Base-by-base conservation (phyloP, 64 coral and sea anemone genomes). In the Montipora foliosa region DNA sequence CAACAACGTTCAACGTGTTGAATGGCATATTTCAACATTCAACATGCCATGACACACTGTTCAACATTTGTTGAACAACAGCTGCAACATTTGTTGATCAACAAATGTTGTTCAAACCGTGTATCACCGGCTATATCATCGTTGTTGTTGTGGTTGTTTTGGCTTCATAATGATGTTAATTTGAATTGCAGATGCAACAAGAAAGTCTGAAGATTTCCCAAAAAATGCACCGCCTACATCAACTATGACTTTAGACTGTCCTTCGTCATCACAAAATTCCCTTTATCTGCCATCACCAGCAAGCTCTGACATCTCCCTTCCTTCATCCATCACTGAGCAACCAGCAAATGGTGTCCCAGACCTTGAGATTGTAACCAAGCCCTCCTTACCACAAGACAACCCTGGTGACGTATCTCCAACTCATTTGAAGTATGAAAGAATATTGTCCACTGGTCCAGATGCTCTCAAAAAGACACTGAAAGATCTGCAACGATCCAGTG, bases 401-500 rank as follows among this genome's bases (percentile, higher is more conserved):
- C 51, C 49, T 45, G 17, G 44, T 58, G 37, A 76, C 5, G 82
- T 0, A 7, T 17, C 45, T 19, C 60, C 60, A 49, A 16, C 22
- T 19, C 29, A 58, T 79, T 61, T 47, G 44, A 88, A 88, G 66
- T n/a, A 57, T 47, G 94, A 91, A 64, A 91, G 77, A 49, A 62
- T 77, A 3, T 83, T 80, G 4, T 88, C 94, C 12, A 68, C 98
- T 57, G 79, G 90, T 0, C 68, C 88, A 52, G 98, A 99, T 90
- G 92, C 86, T 6, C 82, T 99, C 3, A 99, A 99, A 57, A 99
- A 92, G 44, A 87, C 95, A 70, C 74, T 91, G 0, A 99, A 99
- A 73, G 98, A 99, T 88, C 76, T 99, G 13, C 82, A 93, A 60
- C 88, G 98, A 47, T 99, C 98, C 2, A 91, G 91, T 84, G 95